Evolutionary conservation across 2,888 invertebrate genomes (phyloP), one percentile per base, ranked within the genome.

Genomic region (Steinernema carpocapsae): DNA sequence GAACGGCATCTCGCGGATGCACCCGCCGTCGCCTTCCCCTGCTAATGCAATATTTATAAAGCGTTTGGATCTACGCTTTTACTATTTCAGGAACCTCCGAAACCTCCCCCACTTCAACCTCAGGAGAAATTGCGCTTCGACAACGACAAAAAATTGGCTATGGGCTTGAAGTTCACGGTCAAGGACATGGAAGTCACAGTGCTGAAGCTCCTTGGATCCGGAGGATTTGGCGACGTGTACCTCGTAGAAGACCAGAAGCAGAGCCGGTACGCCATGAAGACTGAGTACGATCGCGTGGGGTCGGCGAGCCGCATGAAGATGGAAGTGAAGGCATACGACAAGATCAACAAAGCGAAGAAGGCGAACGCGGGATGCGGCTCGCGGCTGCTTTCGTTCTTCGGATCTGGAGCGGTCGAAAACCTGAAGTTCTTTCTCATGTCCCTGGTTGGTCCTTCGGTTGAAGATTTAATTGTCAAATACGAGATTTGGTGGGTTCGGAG

Each of bases 321-420:
- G 64, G 64, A 64, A n/a, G 64, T 64, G 64, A 64, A 64, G 37
- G 64, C 64, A 17, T 64, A 64, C 32, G 64, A 64, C 45, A 46
- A 43, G 6, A 71, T 71, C 42, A 19, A 17, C 32, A 64, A 71
- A 19, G 14, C 42, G 43, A 26, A 19, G 43, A 46, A 71, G 45
- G 42, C 17, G 19, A n/a, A 46, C 24, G 19, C 71, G 42, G 26
- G n/a, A 1, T 6, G 6, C 24, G 46, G 46, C 19, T 10, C 19
- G 24, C 71, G 46, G 1, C 46, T 71, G 4, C 43, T 71, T 10
- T 37, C 22, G 10, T 71, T 71, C 24, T 71, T 43, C 71, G 71
- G 46, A 12, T 45, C 43, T 2, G 71, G 71, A n/a, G 4, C 45
- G 43, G 42, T 46, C 45, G 71, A 43, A 43, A 71, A 71, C 45